phyloP scores from a whole-genome alignment of 2,113 vertebrate species.

The Chloropsis cyanopogon region DNA sequence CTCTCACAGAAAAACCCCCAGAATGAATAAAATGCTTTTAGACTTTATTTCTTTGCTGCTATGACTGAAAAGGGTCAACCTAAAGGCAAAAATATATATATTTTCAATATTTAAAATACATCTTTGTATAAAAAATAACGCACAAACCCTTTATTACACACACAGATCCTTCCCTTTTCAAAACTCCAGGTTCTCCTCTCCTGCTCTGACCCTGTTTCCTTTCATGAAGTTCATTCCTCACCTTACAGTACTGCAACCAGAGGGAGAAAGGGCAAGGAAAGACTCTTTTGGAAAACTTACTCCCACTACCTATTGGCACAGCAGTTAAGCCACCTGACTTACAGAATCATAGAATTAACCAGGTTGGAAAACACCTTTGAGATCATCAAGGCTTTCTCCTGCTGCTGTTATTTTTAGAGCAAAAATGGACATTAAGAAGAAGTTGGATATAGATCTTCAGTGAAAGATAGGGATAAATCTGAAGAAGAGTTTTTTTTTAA shows the following conservation, averaged over 20 bases:
- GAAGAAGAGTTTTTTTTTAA: neutral
- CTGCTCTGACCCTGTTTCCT: neutral
- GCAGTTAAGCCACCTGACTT: neutral
- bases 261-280: neutral
- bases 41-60: neutral
- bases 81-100: neutral
- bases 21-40: neutral
- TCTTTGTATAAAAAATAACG: neutral
- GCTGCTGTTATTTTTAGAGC: neutral
- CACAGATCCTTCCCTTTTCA: neutral
- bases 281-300: neutral
- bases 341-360: neutral
- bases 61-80: neutral
- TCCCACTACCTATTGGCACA: neutral
- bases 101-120: neutral
- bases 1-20: neutral
- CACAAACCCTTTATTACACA: neutral
- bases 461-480: neutral
- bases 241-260: accelerated
- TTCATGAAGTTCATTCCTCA: neutral
- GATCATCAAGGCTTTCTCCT: neutral
- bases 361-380: neutral
- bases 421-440: neutral
- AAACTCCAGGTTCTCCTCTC: neutral
- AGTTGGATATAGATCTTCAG: neutral